Evolutionary conservation across 2,888 invertebrate species (phyloP).

Genomic region (Hypsopygia costalis): DNA sequence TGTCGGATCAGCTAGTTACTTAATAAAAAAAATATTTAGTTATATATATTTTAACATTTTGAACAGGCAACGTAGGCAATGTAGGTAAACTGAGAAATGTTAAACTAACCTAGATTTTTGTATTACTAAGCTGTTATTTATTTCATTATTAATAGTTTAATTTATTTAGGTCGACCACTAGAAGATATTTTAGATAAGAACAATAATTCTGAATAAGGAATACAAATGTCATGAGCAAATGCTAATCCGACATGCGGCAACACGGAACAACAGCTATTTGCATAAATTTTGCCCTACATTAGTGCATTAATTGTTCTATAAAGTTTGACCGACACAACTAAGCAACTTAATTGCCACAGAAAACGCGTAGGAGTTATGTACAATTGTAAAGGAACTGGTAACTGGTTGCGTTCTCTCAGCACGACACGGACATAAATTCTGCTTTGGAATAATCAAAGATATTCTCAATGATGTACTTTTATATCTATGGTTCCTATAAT

Average conservation of each 20-base stretch:
- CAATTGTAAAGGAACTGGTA: not conserved
- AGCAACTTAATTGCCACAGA: not conserved
- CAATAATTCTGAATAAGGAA: not conserved
- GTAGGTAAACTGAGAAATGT: no score
- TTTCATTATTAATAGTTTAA: no score
- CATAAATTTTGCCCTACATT: conserved; percentile 5
- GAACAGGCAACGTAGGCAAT: no score
- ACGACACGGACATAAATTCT: not conserved
- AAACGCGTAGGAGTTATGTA: not conserved
- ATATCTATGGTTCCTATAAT: conserved; percentile 5
- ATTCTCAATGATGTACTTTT: not conserved
- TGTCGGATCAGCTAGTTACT: no score
- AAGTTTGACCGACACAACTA: not conserved
- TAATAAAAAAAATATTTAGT: no score
- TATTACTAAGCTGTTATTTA: no score
- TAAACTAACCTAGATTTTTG: no score
- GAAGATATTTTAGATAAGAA: no score
- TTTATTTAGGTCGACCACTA: no score
- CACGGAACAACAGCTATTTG: conserved; percentile 4
- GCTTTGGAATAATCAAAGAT: not conserved
- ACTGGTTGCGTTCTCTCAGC: not conserved
- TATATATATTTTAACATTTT: no score
- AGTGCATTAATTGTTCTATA: conserved; percentile 4
- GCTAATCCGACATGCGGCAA: not conserved
- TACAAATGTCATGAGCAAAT: conserved; percentile 5